Conservation (phyloP, 2,888 invertebrate species). For the Eustalomyia histrio region DNA sequence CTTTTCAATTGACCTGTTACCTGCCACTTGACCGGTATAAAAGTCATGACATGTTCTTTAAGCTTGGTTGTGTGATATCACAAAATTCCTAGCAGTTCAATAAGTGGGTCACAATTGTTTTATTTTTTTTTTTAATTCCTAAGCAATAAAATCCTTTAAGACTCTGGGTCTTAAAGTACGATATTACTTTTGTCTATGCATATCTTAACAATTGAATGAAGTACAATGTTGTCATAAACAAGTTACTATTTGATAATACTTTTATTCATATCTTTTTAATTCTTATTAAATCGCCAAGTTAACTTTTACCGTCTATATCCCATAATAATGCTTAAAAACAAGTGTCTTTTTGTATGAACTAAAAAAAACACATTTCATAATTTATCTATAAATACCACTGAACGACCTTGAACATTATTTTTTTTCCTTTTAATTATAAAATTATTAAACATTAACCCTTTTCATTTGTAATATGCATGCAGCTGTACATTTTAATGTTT, state of each 20-base stretch:
- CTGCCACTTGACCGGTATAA: too few relatives aligned
- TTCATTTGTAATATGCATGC: not conserved
- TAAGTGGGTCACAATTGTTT: too few relatives aligned
- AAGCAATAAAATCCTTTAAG: too few relatives aligned
- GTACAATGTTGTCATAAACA: not conserved
- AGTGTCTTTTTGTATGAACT: conserved; percentile 3
- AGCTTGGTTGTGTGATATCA: too few relatives aligned
- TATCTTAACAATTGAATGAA: too few relatives aligned
- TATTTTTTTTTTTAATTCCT: too few relatives aligned
- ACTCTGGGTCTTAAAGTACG: too few relatives aligned
- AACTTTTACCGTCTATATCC: not conserved
- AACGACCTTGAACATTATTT: conserved; percentile 38
- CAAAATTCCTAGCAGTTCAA: too few relatives aligned
- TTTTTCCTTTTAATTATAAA: conserved; percentile 1
- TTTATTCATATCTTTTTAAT: not conserved
- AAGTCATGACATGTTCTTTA: too few relatives aligned
- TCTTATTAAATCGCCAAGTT: not conserved
- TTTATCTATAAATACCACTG: conserved; percentile 39
- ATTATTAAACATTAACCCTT: conserved; percentile 12
- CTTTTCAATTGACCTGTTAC: too few relatives aligned
- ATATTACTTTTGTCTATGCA: too few relatives aligned
- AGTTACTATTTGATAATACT: not conserved
- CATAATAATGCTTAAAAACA: not conserved
- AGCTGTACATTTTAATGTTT: too few relatives aligned
- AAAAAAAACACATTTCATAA: not conserved